Evolutionary conservation across 2,888 invertebrate species (phyloP), one percentile per base, ranked within the genome.

Genomic region (Clistopyga incitator): DNA sequence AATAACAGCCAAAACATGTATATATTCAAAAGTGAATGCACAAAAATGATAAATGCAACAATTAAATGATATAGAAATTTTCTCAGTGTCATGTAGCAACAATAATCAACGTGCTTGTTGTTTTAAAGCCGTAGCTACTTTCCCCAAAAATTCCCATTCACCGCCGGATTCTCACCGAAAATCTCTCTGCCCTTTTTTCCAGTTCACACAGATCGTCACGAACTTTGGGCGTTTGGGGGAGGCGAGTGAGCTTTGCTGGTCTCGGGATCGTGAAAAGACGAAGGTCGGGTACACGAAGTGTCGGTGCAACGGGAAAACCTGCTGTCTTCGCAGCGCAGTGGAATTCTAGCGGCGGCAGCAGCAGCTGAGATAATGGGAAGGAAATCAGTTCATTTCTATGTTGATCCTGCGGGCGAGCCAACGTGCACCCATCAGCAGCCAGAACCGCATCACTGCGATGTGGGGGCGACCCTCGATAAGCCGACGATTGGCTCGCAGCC

Each of bases 321-420:
- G 87, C 83, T 52, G 74, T 38, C 84, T 75, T 61, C 52, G 81
- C 65, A 75, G 65, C 59, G 59, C 61, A 52, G 67, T 74, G 65
- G 75, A 65, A 70, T 75, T 71, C 64, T 59, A 78, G 70, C 67
- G 80, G 81, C 86, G 86, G 87, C 70, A 78, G 72, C 67, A 81
- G 82, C 86, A 87, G 87, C 87, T 85, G 89, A 92, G 92, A 93
- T 92, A 93, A 92, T 92, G 91, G 92, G 91, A 92, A 92, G 92
- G 91, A 93, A 93, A 93, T 93, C 92, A 93, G 93, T 92, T 93
- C 92, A 92, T 93, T 93, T 93, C 92, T 93, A 93, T 93, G 93
- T 92, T 93, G 93, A 93, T 93, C 93, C 93, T 88, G 88, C 87
- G 88, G 89, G 84, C 76, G 83, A 86, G 64, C 83, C 79, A 25